phyloP scores from a whole-genome alignment of 2,113 vertebrate species.

The zebrafish (Danio rerio) region GRCz12tu NC_133185.1:46989501-46990000 shows the following conservation, averaged over 20 bases:
- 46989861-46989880: conserved; percentile 43
- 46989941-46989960: conserved; percentile 26
- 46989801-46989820: not conserved
- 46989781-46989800: not conserved
- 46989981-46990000: not conserved
- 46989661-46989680: not conserved
- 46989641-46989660: conserved; percentile 33
- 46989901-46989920: conserved; percentile 39
- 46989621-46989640: conserved; percentile 7
- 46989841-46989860: conserved; percentile 35
- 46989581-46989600: not conserved
- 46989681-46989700: not conserved
- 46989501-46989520: conserved; percentile 70
- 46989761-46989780: not conserved
- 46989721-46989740: not conserved
- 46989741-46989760: not conserved
- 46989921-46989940: not conserved
- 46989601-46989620: not conserved
- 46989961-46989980: not conserved
- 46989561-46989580: not conserved
- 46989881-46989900: conserved; percentile 47
- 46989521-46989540: conserved; percentile 80
- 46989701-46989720: not conserved
- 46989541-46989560: not conserved
- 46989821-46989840: conserved; percentile 13